Evolutionary conservation across 2,113 vertebrate genomes (phyloP).

Genomic region (Boleophthalmus pectinirostris): DNA sequence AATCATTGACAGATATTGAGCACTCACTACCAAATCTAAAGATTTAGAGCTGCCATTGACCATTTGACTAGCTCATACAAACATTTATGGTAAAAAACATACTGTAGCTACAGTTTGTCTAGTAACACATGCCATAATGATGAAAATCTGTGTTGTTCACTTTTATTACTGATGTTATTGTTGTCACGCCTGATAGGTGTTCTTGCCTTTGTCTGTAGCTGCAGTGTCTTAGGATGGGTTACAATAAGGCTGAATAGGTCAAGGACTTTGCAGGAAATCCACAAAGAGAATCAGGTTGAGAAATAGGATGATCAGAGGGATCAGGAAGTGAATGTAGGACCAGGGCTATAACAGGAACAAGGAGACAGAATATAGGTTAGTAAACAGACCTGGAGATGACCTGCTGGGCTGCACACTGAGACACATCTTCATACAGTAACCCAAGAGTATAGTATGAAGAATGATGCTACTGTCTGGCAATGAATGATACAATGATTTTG

Average conservation of each 20-base stretch:
- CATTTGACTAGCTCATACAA: not conserved
- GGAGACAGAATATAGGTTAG: conserved; percentile 3
- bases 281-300: conserved; percentile 13
- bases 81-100: not conserved
- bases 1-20: not conserved
- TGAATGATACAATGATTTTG: not conserved
- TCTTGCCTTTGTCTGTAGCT: conserved; percentile 13
- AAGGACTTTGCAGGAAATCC: conserved; percentile 8
- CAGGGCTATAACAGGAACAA: conserved; percentile 6
- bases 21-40: too few species aligned
- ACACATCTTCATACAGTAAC: not conserved
- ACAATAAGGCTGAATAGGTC: conserved; percentile 4
- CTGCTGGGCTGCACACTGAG: not conserved
- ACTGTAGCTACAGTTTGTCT: not conserved
- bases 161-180: too few species aligned
- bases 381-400: not conserved
- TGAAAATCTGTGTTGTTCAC: not conserved
- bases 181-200: not conserved
- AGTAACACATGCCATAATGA: not conserved
- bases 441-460: not conserved
- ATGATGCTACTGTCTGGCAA: not conserved
- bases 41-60: not conserved
- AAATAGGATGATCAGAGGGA: conserved; percentile 18
- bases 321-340: conserved; percentile 12
- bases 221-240: conserved; percentile 6